Percentiles rank a stretch among this genome's conserved stretches.
Conservation (phyloP, 2,113 vertebrate genomes). For the Hemicordylus capensis region DNA sequence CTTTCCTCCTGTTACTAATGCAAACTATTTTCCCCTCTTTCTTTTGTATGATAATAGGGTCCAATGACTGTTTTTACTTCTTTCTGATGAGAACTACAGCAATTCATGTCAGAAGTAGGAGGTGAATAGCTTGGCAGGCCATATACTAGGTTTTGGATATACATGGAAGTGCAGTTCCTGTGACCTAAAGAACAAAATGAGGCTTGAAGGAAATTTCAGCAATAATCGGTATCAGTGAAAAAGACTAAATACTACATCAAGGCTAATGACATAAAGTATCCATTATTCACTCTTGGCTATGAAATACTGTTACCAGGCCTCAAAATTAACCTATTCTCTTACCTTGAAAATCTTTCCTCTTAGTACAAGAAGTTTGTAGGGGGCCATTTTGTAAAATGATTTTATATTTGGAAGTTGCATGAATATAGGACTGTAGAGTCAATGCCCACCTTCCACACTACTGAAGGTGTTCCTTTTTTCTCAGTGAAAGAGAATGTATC, state of each 20-base stretch:
- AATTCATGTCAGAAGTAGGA: conserved; percentile 26
- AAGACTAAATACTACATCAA: conserved; percentile 24
- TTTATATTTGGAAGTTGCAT: conserved; percentile 40
- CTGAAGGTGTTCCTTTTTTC: too few species aligned
- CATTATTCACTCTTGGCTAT: conserved; percentile 30
- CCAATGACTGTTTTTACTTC: conserved; percentile 25
- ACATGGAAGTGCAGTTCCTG: not conserved
- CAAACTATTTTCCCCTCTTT: not conserved
- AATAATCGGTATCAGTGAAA: conserved; percentile 20
- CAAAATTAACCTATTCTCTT: conserved; percentile 28
- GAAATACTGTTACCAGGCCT: conserved; percentile 19
- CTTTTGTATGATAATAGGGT: not conserved
- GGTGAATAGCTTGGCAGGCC: conserved; percentile 25
- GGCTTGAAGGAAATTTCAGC: conserved; percentile 28
- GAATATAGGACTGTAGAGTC: conserved; percentile 13
- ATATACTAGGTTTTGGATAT: conserved; percentile 26
- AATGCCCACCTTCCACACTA: not conserved
- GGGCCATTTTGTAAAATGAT: conserved; percentile 33
- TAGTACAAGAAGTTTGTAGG: conserved; percentile 27
- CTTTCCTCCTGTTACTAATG: not conserved
- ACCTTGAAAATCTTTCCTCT: conserved; percentile 13
- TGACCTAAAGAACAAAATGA: not conserved
- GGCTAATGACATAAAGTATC: not conserved
- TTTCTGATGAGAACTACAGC: conserved; percentile 14
- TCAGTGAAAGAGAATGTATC: too few species aligned